These are phyloP conservation scores for Epicauta chinensis DNA, from an alignment of 1,140 invertebrate species.

Conservation along the genomic window DNA sequence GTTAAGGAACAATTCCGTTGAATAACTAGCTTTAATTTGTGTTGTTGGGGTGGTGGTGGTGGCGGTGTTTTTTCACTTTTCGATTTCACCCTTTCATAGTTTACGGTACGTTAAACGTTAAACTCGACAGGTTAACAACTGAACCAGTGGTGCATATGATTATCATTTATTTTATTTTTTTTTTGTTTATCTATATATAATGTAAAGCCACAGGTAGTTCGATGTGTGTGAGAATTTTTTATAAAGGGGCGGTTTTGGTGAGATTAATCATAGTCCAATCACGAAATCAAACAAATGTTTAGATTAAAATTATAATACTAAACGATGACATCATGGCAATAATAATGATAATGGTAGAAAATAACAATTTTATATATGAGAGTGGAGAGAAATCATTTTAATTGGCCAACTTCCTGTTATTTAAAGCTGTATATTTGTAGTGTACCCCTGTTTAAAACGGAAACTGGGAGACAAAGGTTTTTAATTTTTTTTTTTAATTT, in stretches of 20 bases:
- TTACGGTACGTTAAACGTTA: conserved; percentile 12
- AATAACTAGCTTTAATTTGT: too few relatives aligned
- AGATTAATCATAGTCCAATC: background rate
- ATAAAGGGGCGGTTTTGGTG: conserved; percentile 1
- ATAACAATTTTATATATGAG: conserved; percentile 7
- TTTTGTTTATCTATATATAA: too few relatives aligned
- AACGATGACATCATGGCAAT: background rate
- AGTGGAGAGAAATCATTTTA: conserved; percentile 13
- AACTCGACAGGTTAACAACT: conserved; percentile 11
- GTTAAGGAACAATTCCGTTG: too few relatives aligned
- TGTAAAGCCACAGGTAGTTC: conserved; percentile 4
- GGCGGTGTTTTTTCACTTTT: background rate
- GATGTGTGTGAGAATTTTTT: conserved; percentile 4
- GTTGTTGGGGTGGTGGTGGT: too few relatives aligned
- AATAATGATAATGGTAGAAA: conserved; percentile 16
- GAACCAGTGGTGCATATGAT: conserved; percentile 16
- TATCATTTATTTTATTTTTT: conserved; percentile 15
- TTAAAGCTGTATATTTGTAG: conserved; percentile 1
- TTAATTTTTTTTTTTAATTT: conserved; percentile 11
- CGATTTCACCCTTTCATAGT: conserved; percentile 14
- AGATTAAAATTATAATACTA: background rate
- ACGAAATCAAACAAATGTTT: background rate
- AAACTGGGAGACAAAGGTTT: conserved; percentile 8
- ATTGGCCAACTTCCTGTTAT: conserved; percentile 12
- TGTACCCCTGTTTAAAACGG: conserved; percentile 6